Percentiles rank a stretch among this genome's conserved stretches.
Conservation (phyloP, 2,797 vertebrate genomes). For the Nyctalus aviator region DNA sequence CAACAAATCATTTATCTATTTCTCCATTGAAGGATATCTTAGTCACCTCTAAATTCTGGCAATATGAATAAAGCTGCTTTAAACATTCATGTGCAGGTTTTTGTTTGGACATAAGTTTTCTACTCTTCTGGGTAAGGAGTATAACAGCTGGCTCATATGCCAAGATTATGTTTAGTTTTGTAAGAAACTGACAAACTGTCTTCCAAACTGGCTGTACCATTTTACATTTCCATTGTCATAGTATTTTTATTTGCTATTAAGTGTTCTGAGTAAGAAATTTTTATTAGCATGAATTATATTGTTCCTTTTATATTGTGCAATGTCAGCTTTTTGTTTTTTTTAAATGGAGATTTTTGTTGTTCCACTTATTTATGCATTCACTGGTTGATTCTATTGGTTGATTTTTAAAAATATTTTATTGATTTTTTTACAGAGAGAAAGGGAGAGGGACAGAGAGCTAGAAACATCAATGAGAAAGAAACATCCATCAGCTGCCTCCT, state of each 20-base stretch:
- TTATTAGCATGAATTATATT: conserved; percentile 31
- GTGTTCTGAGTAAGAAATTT: conserved; percentile 6
- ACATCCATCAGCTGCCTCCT: no score
- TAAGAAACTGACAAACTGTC: not conserved
- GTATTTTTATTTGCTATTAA: conserved; percentile 29
- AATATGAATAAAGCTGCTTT: not conserved
- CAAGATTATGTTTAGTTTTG: conserved; percentile 37
- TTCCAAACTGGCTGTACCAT: not conserved
- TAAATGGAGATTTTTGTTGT: no score
- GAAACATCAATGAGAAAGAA: no score
- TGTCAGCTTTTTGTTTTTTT: no score
- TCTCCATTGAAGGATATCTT: not conserved
- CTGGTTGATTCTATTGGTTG: no score
- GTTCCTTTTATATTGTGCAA: not conserved
- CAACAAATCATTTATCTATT: not conserved
- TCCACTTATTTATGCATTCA: no score
- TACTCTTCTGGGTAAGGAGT: not conserved
- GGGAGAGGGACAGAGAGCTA: no score
- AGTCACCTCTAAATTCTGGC: conserved; percentile 20
- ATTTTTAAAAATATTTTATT: no score
- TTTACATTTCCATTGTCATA: not conserved
- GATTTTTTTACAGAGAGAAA: no score
- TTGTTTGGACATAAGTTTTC: not conserved
- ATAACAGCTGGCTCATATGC: not conserved
- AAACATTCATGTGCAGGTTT: not conserved